These are phyloP conservation scores for Micromys minutus DNA, from an alignment of 2,113 vertebrate species.

Conservation along the genomic window DNA sequence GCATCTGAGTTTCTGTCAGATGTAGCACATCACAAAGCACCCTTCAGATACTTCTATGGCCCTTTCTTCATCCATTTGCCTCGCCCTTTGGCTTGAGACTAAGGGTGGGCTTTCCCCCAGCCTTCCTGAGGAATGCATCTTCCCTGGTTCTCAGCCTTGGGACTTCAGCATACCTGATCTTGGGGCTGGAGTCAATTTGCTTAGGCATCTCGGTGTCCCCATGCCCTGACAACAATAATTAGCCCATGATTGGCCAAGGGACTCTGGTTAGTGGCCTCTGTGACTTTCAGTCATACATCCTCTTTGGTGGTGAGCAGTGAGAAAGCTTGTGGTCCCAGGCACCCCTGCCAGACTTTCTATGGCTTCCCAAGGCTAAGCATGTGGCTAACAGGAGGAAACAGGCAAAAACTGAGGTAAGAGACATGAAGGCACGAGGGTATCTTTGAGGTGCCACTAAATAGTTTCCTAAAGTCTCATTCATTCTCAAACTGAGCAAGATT, in stretches of 20 bases:
- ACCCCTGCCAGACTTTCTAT: background rate
- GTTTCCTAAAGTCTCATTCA: background rate
- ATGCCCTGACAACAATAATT: background rate
- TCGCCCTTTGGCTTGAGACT: background rate
- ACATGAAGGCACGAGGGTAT: background rate
- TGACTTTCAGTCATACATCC: background rate
- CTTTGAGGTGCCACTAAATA: background rate
- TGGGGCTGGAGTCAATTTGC: background rate
- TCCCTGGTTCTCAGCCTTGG: background rate
- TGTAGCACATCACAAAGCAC: background rate
- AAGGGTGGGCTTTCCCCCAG: background rate
- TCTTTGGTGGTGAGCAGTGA: background rate
- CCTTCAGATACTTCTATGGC: background rate
- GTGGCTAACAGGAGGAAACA: background rate
- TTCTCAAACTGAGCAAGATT: background rate
- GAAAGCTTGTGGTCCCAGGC: background rate
- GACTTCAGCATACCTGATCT: background rate
- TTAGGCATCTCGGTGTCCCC: background rate
- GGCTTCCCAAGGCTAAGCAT: background rate
- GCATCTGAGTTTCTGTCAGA: rapidly evolving
- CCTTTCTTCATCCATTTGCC: background rate
- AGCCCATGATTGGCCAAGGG: background rate
- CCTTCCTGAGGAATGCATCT: background rate
- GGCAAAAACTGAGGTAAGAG: background rate
- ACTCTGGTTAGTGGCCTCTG: background rate